Conservation (phyloP, 1,140 invertebrate genomes). For the Catajapyx aquilonaris region DNA sequence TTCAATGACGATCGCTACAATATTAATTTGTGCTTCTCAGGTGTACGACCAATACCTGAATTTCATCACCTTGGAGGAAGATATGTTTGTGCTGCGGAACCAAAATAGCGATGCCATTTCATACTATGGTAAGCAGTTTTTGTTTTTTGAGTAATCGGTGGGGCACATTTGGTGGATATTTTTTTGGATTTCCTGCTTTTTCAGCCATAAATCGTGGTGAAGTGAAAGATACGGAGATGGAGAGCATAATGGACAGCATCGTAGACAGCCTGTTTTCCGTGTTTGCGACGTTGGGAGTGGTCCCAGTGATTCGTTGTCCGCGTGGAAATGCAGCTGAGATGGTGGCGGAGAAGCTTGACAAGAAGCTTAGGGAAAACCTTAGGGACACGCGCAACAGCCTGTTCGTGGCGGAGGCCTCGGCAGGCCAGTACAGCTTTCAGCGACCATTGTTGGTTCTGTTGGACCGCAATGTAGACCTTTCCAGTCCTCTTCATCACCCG, state of each 20-base stretch:
- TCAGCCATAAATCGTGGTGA: slow-evolving; percentile 83
- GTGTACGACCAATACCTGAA: slow-evolving; percentile 95
- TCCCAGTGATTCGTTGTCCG: slow-evolving; percentile 88
- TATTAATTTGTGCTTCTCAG: slow-evolving; percentile 19
- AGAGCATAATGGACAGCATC: slow-evolving; percentile 77
- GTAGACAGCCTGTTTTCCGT: slow-evolving; percentile 94
- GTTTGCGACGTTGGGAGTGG: slow-evolving; percentile 82
- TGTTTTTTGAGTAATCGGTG: neutral
- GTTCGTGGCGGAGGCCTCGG: slow-evolving; percentile 55
- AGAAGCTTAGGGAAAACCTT: slow-evolving; percentile 90
- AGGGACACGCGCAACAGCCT: slow-evolving; percentile 91
- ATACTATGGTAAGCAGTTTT: slow-evolving; percentile 53
- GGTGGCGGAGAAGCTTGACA: slow-evolving; percentile 91
- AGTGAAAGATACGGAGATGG: slow-evolving; percentile 91
- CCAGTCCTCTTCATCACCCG: slow-evolving; percentile 93
- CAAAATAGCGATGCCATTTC: slow-evolving; percentile 76
- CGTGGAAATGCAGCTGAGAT: slow-evolving; percentile 94
- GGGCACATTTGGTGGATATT: neutral
- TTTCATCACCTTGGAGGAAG: slow-evolving; percentile 95
- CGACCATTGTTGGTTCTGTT: slow-evolving; percentile 78
- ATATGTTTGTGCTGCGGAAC: slow-evolving; percentile 85
- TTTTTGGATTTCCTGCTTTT: slow-evolving; percentile 14
- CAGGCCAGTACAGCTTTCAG: slow-evolving; percentile 46
- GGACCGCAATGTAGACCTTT: slow-evolving; percentile 90
- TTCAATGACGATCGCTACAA: neutral